Evolutionary conservation across 2,888 invertebrate species (phyloP).

Genomic region (Eilema sororculum): DNA sequence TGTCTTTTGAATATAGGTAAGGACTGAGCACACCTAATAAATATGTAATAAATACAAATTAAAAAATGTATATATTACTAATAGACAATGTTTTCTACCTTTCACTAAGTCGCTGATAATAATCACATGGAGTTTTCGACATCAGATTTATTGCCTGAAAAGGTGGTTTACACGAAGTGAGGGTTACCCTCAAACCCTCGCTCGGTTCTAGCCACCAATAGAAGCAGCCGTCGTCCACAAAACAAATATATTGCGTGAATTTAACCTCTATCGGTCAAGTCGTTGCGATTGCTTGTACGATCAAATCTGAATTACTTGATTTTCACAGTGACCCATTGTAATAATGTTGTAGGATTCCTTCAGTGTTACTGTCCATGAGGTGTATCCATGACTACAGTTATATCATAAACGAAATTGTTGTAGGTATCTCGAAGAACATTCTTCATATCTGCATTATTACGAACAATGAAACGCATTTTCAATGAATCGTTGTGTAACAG

Average conservation of each 20-base stretch:
- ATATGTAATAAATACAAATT: too few species aligned
- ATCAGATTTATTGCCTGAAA: neutral
- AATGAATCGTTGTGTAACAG: too few species aligned
- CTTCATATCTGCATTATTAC: too few species aligned
- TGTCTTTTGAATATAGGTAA: too few species aligned
- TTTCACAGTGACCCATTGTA: neutral
- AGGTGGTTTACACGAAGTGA: neutral
- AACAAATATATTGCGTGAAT: conserved; percentile 4
- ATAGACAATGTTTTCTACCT: neutral
- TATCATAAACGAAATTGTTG: too few species aligned
- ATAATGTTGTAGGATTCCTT: neutral
- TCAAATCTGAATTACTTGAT: neutral
- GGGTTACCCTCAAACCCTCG: neutral
- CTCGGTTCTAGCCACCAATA: neutral
- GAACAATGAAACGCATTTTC: too few species aligned
- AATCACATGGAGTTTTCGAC: neutral
- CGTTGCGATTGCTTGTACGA: neutral
- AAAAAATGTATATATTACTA: neutral
- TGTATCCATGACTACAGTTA: too few species aligned
- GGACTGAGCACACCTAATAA: too few species aligned
- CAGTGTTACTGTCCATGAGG: neutral
- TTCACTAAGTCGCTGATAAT: neutral
- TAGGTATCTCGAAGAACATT: too few species aligned
- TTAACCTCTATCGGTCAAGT: neutral
- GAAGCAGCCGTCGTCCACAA: neutral